Conservation (phyloP, 2,113 vertebrate genomes). For the Cavia aperea region DNA sequence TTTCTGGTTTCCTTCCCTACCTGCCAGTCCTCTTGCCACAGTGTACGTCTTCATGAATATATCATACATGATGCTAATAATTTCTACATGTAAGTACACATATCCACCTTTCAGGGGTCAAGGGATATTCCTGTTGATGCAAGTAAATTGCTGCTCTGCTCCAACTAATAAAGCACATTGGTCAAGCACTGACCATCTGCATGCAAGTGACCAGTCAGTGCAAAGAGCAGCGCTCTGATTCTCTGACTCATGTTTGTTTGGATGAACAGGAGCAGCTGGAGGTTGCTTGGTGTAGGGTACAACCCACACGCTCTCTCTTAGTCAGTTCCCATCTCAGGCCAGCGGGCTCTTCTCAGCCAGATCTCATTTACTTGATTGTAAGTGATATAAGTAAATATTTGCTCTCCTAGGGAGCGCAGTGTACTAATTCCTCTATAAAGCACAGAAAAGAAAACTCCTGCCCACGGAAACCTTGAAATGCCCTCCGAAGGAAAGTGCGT, state of each 20-base stretch:
- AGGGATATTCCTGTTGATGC: neutral
- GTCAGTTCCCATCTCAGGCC: neutral
- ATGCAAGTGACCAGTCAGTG: too few relatives aligned
- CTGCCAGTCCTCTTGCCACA: neutral
- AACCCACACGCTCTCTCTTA: neutral
- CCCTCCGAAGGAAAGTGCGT: neutral
- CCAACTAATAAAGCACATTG: neutral
- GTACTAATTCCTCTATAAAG: neutral
- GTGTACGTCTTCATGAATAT: neutral
- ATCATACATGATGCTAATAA: neutral
- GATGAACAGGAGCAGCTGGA: neutral
- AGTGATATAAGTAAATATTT: constrained; percentile 25
- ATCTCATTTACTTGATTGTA: neutral
- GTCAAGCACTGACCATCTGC: rapidly evolving
- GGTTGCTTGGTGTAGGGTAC: neutral
- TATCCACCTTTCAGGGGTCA: neutral
- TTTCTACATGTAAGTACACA: neutral
- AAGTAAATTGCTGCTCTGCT: neutral
- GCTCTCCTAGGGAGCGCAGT: neutral
- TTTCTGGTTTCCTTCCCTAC: neutral
- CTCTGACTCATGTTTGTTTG: neutral
- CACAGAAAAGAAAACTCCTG: neutral
- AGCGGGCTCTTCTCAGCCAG: neutral
- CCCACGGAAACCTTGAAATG: neutral
- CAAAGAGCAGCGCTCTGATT: neutral